A percentile compares a stretch with the other conserved stretches of the same genome.
Conservation (phyloP, 1,140 invertebrate species). For the Homarus americanus region DNA sequence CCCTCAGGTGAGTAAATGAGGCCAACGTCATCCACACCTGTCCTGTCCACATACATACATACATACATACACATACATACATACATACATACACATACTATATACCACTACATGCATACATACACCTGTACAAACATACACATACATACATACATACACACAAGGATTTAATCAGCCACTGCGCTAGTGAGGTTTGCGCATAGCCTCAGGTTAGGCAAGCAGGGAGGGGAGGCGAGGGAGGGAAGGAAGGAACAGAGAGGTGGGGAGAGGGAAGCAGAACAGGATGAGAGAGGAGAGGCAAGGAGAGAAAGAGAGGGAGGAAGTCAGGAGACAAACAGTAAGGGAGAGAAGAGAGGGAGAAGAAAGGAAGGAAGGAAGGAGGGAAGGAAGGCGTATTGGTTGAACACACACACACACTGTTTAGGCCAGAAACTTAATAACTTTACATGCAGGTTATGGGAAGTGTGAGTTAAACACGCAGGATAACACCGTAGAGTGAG, state of each 20-base stretch:
- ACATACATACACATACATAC: constrained; percentile 10
- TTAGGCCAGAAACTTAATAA: no score
- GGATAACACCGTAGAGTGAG: no score
- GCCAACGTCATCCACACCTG: not conserved
- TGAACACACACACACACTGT: no score
- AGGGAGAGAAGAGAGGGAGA: not conserved
- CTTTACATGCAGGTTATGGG: no score
- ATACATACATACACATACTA: constrained; percentile 19
- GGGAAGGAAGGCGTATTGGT: constrained; percentile 33
- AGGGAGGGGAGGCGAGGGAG: not conserved
- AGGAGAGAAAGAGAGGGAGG: constrained; percentile 10
- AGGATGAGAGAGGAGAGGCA: not conserved
- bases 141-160: not conserved
- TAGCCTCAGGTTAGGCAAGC: no score
- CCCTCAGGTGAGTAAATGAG: constrained; percentile 82
- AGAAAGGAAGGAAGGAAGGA: constrained; percentile 30
- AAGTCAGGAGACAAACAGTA: not conserved
- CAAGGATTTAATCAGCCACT: no score
- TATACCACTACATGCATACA: constrained; percentile 31
- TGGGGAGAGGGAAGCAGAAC: not conserved
- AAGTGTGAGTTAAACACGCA: no score
- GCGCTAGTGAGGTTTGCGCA: no score
- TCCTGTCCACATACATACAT: not conserved
- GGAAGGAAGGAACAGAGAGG: not conserved
- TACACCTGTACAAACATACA: not conserved